phyloP scores from a whole-genome alignment of 2,888 invertebrate genomes.

The Cyrtodaria siliqua region DNA sequence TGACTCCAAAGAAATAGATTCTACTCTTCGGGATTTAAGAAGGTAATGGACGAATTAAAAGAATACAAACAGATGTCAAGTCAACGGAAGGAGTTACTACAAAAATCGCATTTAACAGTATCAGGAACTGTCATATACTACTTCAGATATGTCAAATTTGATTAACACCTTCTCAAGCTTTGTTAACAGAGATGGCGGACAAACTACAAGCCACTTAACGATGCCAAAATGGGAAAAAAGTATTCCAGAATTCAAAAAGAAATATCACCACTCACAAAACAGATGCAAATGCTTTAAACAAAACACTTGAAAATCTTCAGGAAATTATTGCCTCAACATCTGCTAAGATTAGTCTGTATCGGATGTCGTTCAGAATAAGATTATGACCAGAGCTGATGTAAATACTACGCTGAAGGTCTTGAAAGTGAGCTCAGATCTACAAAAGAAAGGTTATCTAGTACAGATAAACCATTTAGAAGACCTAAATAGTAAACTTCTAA shows the following conservation, averaged over 20 bases:
- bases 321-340: neutral
- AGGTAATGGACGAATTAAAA: slow-evolving; percentile 38
- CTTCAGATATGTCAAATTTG: neutral
- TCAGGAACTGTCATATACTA: neutral
- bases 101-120: slow-evolving; percentile 1
- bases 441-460: neutral
- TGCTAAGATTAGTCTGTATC: neutral
- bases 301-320: neutral
- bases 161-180: neutral
- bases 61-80: slow-evolving; percentile 19
- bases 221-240: slow-evolving; percentile 16
- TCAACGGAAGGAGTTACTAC: slow-evolving; percentile 2
- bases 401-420: neutral
- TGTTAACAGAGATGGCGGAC: slow-evolving; percentile 23
- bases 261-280: neutral
- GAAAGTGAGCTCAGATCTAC: neutral
- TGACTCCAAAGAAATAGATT: slow-evolving; percentile 7
- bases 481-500: slow-evolving; percentile 1
- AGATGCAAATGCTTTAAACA: neutral
- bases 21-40: slow-evolving; percentile 13
- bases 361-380: neutral
- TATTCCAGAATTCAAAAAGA: neutral
- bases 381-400: slow-evolving; percentile 19
- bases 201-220: slow-evolving; percentile 26
- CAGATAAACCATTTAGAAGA: slow-evolving; percentile 13